phyloP scores from a whole-genome alignment of 2,113 vertebrate species.

The Pantherophis guttatus region DNA sequence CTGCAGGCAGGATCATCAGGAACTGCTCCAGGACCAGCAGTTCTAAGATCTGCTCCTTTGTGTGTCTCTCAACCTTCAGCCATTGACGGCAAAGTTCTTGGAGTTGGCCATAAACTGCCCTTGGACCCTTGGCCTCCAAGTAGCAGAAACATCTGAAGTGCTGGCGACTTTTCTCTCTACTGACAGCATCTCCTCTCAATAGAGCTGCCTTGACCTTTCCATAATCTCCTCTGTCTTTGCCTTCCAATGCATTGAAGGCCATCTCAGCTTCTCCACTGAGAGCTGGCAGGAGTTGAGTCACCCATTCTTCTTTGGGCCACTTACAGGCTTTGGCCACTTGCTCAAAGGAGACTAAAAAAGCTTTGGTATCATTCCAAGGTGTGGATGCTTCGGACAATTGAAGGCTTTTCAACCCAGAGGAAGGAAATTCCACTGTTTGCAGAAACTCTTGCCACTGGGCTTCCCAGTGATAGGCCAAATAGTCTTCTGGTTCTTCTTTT shows the following conservation, averaged over 20 bases:
- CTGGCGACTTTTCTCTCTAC: constrained; percentile 10
- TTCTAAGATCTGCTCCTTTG: background rate
- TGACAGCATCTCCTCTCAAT: constrained; percentile 42
- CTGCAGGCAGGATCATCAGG: background rate
- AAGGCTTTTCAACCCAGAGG: background rate
- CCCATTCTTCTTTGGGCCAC: constrained; percentile 7
- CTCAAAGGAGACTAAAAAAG: background rate
- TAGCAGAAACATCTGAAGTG: constrained; percentile 57
- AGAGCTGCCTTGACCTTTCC: constrained; percentile 26
- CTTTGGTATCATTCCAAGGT: background rate
- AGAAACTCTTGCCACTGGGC: constrained; percentile 13
- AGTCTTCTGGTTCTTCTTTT: constrained; percentile 4
- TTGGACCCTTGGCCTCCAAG: constrained; percentile 51
- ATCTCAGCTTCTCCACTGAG: background rate
- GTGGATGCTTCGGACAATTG: background rate
- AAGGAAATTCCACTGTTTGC: background rate
- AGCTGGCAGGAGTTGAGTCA: background rate
- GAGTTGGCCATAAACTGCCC: constrained; percentile 42
- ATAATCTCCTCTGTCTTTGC: background rate
- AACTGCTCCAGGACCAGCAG: background rate
- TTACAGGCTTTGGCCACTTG: constrained; percentile 7
- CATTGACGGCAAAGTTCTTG: constrained; percentile 54
- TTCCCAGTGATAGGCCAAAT: background rate
- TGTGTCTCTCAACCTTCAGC: constrained; percentile 56
- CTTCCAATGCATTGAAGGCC: background rate